Percentiles rank a stretch among this genome's conserved stretches.
Conservation (phyloP, 2,797 vertebrate genomes). For the Jordanella pulchra region DNA sequence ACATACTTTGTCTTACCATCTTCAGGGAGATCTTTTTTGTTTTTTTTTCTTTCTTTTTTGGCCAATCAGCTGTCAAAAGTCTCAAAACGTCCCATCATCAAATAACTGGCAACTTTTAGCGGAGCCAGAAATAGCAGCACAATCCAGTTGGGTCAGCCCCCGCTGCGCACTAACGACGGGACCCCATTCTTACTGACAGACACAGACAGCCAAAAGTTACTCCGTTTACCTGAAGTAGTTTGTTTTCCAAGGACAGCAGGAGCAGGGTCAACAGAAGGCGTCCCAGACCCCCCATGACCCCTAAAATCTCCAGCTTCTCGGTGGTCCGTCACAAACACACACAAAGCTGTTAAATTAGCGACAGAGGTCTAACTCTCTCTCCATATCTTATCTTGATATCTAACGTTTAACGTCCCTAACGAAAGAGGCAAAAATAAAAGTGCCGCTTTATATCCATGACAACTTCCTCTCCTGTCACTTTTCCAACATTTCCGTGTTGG, state of each 20-base stretch:
- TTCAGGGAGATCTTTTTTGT: slow-evolving; percentile 16
- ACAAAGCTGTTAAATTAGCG: slow-evolving; percentile 41
- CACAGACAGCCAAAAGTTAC: neutral
- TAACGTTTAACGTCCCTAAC: neutral
- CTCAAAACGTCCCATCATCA: slow-evolving; percentile 35
- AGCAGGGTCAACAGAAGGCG: slow-evolving; percentile 59
- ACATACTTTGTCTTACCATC: slow-evolving; percentile 35
- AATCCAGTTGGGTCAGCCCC: slow-evolving; percentile 26
- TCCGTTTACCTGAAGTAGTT: slow-evolving; percentile 66
- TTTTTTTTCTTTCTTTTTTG: neutral
- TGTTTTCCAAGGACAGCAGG: slow-evolving; percentile 59
- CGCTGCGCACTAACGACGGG: slow-evolving; percentile 45
- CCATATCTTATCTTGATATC: slow-evolving; percentile 37
- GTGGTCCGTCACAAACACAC: slow-evolving; percentile 35
- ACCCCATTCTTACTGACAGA: slow-evolving; percentile 18
- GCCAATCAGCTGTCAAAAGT: slow-evolving; percentile 8
- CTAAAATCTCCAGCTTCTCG: slow-evolving; percentile 36
- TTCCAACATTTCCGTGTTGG: slow-evolving; percentile 78
- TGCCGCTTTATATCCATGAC: slow-evolving; percentile 33
- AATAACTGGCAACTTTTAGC: slow-evolving; percentile 47
- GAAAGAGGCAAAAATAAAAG: neutral
- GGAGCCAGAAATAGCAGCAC: slow-evolving; percentile 65
- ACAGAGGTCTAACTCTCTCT: slow-evolving; percentile 62
- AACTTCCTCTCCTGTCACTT: slow-evolving; percentile 24
- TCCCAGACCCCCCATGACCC: slow-evolving; percentile 49